Conservation (phyloP, 2,113 vertebrate species). For the Lipotes vexillifer region DNA sequence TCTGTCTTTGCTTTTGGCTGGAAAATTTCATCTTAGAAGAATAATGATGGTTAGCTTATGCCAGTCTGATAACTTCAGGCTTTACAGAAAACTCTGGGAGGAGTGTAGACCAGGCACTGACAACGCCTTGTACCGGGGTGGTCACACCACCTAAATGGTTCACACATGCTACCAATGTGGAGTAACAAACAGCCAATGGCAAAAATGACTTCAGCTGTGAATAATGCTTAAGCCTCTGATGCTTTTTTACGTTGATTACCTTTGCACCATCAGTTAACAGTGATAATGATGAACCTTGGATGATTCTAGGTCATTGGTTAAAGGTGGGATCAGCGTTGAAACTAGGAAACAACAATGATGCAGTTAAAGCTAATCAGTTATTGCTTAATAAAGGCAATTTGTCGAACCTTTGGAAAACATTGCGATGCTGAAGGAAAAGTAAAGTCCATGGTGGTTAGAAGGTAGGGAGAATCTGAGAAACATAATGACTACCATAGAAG, state of each 20-base stretch:
- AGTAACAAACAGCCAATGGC: background rate
- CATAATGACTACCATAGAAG: background rate
- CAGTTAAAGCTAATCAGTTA: background rate
- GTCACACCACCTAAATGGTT: background rate
- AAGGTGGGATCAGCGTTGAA: background rate
- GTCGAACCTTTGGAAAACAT: background rate
- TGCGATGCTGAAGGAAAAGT: background rate
- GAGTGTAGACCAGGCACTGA: background rate
- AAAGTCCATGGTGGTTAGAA: background rate
- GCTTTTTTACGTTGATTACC: background rate
- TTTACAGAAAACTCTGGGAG: background rate
- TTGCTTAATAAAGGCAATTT: background rate
- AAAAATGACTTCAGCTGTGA: background rate
- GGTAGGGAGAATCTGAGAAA: background rate
- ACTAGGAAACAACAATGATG: background rate
- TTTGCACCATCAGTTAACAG: background rate
- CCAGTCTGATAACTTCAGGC: background rate
- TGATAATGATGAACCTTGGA: background rate
- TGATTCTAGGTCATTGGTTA: background rate
- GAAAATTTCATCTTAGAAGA: background rate
- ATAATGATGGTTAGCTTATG: background rate
- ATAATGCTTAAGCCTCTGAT: background rate
- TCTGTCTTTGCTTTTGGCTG: background rate
- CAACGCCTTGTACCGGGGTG: background rate
- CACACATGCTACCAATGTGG: rapidly evolving